Percentiles rank a stretch among this genome's conserved stretches.
Conservation (phyloP, 2,888 invertebrate genomes). For the Deilephila porcellus region DNA sequence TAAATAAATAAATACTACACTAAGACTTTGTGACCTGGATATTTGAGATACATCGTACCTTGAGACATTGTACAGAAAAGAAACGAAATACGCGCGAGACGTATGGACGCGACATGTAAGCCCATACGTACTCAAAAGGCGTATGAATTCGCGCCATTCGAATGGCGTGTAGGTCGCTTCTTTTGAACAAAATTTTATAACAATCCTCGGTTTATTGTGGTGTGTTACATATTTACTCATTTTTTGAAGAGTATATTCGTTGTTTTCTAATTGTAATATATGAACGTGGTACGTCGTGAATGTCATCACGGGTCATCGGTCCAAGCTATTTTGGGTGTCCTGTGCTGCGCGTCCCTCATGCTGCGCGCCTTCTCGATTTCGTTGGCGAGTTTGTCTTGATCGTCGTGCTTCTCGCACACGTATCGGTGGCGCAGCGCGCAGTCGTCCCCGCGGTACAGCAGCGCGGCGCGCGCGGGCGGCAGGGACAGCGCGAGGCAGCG, state of each 20-base stretch:
- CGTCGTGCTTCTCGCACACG: constrained; percentile 88
- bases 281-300: not conserved
- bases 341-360: constrained; percentile 34
- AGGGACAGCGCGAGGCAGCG: constrained; percentile 89
- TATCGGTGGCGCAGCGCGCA: constrained; percentile 88
- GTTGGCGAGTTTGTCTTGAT: constrained; percentile 83
- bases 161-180: no score
- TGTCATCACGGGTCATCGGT: constrained; percentile 38
- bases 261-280: no score
- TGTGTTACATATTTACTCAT: no score
- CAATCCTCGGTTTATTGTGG: no score
- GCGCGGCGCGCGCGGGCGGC: constrained; percentile 85
- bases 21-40: not conserved
- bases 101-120: no score
- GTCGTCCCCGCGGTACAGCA: constrained; percentile 89
- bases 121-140: no score
- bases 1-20: not conserved
- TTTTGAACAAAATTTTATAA: no score
- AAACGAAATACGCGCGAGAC: no score
- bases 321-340: constrained; percentile 44
- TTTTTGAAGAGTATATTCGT: no score
- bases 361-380: constrained; percentile 81
- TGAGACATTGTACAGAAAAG: no score
- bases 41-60: not conserved
- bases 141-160: no score